Conservation (phyloP, 2,888 invertebrate genomes). For the Cybosia mesomella region DNA sequence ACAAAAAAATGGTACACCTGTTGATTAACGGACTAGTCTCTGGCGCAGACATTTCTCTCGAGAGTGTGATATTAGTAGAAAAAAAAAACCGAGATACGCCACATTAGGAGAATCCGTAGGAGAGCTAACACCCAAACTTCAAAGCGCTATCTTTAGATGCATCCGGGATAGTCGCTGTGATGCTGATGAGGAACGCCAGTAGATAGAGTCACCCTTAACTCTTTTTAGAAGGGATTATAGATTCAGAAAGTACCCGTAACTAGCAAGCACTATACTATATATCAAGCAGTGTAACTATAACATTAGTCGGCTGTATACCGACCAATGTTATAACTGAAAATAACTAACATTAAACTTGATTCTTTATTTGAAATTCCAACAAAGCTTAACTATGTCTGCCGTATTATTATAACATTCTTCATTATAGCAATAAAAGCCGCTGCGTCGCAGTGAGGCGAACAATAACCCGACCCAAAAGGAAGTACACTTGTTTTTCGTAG, state of each 20-base stretch:
- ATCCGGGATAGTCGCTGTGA: not conserved
- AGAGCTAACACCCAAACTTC: not conserved
- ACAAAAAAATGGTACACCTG: too few species aligned
- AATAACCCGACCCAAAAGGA: slow-evolving; percentile 48
- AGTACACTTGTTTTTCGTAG: slow-evolving; percentile 55
- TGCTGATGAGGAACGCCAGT: not conserved
- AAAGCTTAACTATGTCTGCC: not conserved
- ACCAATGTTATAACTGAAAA: not conserved
- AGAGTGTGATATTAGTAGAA: too few species aligned
- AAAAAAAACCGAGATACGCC: not conserved
- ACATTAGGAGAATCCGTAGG: not conserved
- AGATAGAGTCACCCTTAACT: not conserved
- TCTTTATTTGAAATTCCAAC: slow-evolving; percentile 10
- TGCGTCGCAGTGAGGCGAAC: slow-evolving; percentile 33
- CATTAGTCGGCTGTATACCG: not conserved
- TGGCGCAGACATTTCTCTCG: not conserved
- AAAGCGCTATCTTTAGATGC: not conserved
- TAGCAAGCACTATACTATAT: too few species aligned
- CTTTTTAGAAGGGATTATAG: not conserved
- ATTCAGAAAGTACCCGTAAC: not conserved
- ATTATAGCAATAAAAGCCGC: slow-evolving; percentile 28
- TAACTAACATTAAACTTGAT: not conserved
- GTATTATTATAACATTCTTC: slow-evolving; percentile 19
- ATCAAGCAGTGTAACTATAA: too few species aligned
- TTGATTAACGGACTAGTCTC: too few species aligned